phyloP scores from a whole-genome alignment of 1,140 invertebrate species.

The Neuroterus valhalla region DNA sequence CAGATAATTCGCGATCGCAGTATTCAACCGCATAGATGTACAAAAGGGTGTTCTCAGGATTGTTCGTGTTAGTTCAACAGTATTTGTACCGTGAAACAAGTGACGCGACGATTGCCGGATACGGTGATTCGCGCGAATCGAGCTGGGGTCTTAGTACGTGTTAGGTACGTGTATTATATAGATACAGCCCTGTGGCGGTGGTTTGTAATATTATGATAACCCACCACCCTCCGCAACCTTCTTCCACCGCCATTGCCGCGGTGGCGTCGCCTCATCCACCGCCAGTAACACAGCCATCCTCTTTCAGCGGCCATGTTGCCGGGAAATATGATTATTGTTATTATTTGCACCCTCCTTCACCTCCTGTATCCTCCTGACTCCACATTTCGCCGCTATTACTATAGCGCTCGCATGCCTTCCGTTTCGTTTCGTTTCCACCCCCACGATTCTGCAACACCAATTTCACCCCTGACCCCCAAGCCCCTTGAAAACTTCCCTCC shows the following conservation, averaged over 20 bases:
- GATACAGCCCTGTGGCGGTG: constrained; percentile 71
- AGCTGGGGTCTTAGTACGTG: constrained; percentile 64
- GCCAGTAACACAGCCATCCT: constrained; percentile 64
- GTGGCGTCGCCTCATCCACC: constrained; percentile 48
- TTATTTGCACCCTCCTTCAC: constrained; percentile 73
- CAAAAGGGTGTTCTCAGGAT: neutral
- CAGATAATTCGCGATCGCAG: constrained; percentile 32
- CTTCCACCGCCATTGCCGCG: constrained; percentile 54
- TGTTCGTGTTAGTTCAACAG: neutral
- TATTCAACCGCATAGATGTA: constrained; percentile 36
- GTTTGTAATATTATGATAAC: constrained; percentile 76
- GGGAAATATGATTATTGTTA: constrained; percentile 76
- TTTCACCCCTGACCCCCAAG: constrained; percentile 46
- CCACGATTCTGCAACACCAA: constrained; percentile 67
- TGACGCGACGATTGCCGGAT: constrained; percentile 70
- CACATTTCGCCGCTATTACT: constrained; percentile 36
- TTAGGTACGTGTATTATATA: constrained; percentile 66
- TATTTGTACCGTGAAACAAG: constrained; percentile 40
- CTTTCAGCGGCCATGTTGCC: constrained; percentile 75
- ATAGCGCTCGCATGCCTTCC: constrained; percentile 23
- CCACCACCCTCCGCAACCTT: constrained; percentile 57
- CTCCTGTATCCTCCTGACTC: constrained; percentile 43
- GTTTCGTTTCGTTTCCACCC: constrained; percentile 23
- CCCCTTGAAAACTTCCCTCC: constrained; percentile 42
- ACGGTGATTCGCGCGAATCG: constrained; percentile 66